Percentiles rank a stretch among this genome's conserved stretches.
These are phyloP conservation scores for Clytia hemisphaerica DNA, from an alignment of 30 jellyfish, hydroid and myxozoan genomes.

Conservation along the genomic window DNA sequence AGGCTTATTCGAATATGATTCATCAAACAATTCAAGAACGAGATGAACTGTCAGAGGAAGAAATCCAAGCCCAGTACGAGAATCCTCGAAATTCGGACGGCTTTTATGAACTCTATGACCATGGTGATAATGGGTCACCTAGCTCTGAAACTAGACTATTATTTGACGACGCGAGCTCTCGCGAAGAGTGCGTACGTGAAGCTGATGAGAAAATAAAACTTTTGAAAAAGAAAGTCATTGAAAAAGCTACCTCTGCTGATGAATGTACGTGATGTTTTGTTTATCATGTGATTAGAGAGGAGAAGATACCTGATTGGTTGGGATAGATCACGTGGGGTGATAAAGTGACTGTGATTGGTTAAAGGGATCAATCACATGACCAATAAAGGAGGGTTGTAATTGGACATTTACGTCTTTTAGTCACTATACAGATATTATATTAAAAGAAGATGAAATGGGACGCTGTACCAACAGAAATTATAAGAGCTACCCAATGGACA, in stretches of 20 bases:
- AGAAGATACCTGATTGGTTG: no score
- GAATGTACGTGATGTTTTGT: no score
- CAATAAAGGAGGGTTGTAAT: no score
- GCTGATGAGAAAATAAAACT: slow-evolving; percentile 77
- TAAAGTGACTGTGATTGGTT: no score
- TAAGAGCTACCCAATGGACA: no score
- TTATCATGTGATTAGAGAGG: no score
- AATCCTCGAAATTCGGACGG: slow-evolving; percentile 38
- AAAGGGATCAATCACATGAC: no score
- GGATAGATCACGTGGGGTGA: no score
- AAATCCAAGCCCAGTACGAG: neutral
- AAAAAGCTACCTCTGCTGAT: slow-evolving; percentile 74
- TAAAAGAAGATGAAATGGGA: no score
- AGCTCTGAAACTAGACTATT: slow-evolving; percentile 31
- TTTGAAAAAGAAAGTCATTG: slow-evolving; percentile 67
- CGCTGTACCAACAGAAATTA: no score
- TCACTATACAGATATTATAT: no score
- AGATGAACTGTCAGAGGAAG: slow-evolving; percentile 25
- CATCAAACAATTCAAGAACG: slow-evolving; percentile 38
- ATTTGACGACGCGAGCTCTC: slow-evolving; percentile 22
- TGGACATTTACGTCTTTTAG: no score
- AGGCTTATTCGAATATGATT: neutral
- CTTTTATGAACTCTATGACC: slow-evolving; percentile 22
- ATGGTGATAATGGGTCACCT: slow-evolving; percentile 25
- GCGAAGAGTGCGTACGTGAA: slow-evolving; percentile 50